Percentiles rank a stretch among this genome's conserved stretches.
Evolutionary conservation across 2,797 vertebrate genomes (phyloP).

Genomic region (Siniperca obscura): DNA sequence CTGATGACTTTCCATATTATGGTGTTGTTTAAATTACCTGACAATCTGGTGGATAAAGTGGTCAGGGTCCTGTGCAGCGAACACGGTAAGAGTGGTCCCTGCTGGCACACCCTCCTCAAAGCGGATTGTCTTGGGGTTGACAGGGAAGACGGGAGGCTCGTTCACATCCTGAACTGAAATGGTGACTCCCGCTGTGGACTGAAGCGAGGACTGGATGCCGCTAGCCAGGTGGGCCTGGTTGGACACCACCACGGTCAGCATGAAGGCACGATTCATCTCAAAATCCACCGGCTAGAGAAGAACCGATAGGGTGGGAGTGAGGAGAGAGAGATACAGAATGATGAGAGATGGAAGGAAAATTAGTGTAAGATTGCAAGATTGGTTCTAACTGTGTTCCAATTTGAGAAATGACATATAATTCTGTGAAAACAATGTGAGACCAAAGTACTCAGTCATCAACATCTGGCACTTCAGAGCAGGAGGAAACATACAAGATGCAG

Average conservation of each 20-base stretch:
- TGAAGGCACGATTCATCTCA: conserved; percentile 96
- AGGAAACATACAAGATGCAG: conserved; percentile 37
- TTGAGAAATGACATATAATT: conserved; percentile 56
- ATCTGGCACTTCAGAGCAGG: conserved; percentile 63
- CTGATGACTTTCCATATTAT: background rate
- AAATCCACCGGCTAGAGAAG: conserved; percentile 92
- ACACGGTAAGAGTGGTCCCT: conserved; percentile 91
- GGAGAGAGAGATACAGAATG: background rate
- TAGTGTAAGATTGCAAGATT: conserved; percentile 50
- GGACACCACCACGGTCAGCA: conserved; percentile 96
- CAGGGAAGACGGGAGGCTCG: conserved; percentile 93
- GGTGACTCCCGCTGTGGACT: conserved; percentile 95
- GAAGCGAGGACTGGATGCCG: conserved; percentile 95
- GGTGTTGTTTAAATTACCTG: conserved; percentile 82
- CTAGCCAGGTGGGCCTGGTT: conserved; percentile 95
- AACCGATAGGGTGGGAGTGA: background rate
- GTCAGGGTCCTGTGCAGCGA: conserved; percentile 94
- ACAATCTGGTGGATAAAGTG: conserved; percentile 97
- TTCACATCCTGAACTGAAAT: conserved; percentile 95
- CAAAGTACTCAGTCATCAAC: conserved; percentile 47
- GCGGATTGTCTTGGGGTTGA: conserved; percentile 93
- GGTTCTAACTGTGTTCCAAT: conserved; percentile 46
- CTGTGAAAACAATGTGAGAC: conserved; percentile 53
- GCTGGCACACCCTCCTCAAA: conserved; percentile 93
- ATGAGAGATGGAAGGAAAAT: conserved; percentile 19